Base-by-base conservation (phyloP, 2,797 vertebrate species). In the Serranus cabrilla region DNA sequence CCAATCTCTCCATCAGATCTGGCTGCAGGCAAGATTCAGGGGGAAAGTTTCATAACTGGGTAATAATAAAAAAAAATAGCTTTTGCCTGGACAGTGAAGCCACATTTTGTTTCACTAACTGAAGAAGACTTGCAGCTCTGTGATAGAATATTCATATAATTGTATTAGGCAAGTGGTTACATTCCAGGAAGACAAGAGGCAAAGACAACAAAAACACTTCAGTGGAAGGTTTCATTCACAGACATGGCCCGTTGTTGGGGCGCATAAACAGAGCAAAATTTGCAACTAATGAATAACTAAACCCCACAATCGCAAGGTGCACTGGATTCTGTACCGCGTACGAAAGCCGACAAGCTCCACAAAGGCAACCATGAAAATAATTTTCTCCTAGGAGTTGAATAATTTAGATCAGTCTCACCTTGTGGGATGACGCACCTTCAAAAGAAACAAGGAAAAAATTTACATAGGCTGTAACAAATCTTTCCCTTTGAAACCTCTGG, bases 391-490 rank as follows among this genome's bases (percentile, higher is more conserved):
- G 3, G 23, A 71, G 21, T 71, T 68, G 12, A 71, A 78, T 64
- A 51, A 84, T 69, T 80, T 45, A 65, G 47, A 66, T 76, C 74
- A 34, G 67, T 69, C 57, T 84, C 65, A 87, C 78, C 64, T 69
- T 73, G 37, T 23, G 42, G 75, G 13, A 69, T 62, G 40, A 76
- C 31, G 51, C 71, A 79, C 46, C 56, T 77, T 79, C 76, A 81
- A 81, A 82, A 74, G 49, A 78, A 81, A 80, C 40, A 63, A 27
- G 12, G 27, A 20, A 3, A 45, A 61, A 51, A 68, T 67, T 42
- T 34, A 66, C 23, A 78, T 40, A 42, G 7, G 18, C 64, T 79
- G 57, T 55, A 80, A 71, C 61, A 74, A 82, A 82, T 82, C 49
- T 10, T 61, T 51, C 56, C 74, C 76, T 85, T 70, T 81, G 65